Percentiles rank a stretch among this genome's conserved stretches.
Conservation (phyloP, 2,888 invertebrate genomes). For the Agonopterix heracliana region DNA sequence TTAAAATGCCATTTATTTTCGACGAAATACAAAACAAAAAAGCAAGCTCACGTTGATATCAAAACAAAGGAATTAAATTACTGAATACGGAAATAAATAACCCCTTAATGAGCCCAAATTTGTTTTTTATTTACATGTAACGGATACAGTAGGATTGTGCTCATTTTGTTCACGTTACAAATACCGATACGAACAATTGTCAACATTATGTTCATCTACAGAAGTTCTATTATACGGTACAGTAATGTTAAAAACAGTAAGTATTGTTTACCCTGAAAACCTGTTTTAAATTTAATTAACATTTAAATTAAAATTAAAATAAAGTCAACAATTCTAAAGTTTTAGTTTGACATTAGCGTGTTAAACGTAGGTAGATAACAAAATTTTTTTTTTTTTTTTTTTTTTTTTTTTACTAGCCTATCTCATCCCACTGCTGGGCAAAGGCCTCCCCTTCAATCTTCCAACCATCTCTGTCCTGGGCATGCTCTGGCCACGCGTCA, state of each 20-base stretch:
- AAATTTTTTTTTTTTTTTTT: too few species aligned
- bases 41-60: slow-evolving; percentile 10
- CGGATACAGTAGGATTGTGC: slow-evolving; percentile 1
- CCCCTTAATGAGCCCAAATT: slow-evolving; percentile 17
- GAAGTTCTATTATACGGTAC: neutral
- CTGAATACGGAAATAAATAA: too few species aligned
- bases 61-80: slow-evolving; percentile 15
- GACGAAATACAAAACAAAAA: slow-evolving; percentile 11
- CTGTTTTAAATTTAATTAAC: slow-evolving; percentile 9
- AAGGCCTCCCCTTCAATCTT: too few species aligned
- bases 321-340: slow-evolving; percentile 15
- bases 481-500: too few species aligned
- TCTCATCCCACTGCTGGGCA: too few species aligned
- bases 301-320: slow-evolving; percentile 17
- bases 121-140: slow-evolving; percentile 30
- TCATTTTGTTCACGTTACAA: neutral
- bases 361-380: slow-evolving; percentile 11
- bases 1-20: slow-evolving; percentile 33
- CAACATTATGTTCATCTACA: too few species aligned
- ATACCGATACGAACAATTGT: too few species aligned
- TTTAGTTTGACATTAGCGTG: too few species aligned
- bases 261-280: neutral
- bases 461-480: too few species aligned
- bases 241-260: neutral
- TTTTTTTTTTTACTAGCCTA: too few species aligned